Percentiles rank a stretch among this genome's conserved stretches.
phyloP scores from a whole-genome alignment of 2,888 invertebrate genomes.

The Eurytoma adleriae region DNA sequence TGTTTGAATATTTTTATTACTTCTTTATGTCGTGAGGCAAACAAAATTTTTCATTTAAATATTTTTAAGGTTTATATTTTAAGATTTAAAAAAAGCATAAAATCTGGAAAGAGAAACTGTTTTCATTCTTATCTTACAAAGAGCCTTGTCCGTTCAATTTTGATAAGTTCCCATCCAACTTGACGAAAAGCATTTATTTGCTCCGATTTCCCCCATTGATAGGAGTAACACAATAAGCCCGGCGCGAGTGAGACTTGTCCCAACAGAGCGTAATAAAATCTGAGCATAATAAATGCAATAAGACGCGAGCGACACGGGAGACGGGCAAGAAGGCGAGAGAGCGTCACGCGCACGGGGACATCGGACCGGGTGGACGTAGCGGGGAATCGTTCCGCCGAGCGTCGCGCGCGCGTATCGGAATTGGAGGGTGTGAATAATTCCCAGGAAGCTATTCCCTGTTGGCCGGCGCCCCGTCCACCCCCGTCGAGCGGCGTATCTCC shows the following conservation, averaged over 20 bases:
- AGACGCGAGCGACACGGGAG: constrained; percentile 20
- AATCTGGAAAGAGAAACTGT: too few species aligned
- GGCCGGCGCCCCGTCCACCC: constrained; percentile 13
- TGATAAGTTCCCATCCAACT: not conserved
- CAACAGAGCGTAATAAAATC: constrained; percentile 48
- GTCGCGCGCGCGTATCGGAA: constrained; percentile 32
- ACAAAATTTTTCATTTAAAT: too few species aligned
- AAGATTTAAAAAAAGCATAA: too few species aligned
- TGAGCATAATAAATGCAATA: constrained; percentile 53
- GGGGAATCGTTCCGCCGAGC: constrained; percentile 29
- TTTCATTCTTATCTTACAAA: too few species aligned
- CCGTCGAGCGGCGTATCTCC: not conserved
- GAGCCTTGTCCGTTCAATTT: not conserved
- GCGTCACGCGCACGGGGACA: not conserved
- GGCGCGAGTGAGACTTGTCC: not conserved
- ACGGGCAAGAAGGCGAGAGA: not conserved
- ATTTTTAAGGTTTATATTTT: too few species aligned
- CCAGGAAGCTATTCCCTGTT: constrained; percentile 49
- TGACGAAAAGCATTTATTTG: not conserved
- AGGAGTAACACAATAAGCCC: constrained; percentile 29
- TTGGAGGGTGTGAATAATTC: constrained; percentile 55
- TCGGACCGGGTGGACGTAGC: not conserved
- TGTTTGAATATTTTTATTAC: too few species aligned
- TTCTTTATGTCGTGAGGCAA: too few species aligned
- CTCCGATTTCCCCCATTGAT: not conserved